Percentiles rank a stretch among this genome's conserved stretches.
Evolutionary conservation across 2,113 vertebrate species (phyloP).

Genomic region (Aspidoscelis tigris): DNA sequence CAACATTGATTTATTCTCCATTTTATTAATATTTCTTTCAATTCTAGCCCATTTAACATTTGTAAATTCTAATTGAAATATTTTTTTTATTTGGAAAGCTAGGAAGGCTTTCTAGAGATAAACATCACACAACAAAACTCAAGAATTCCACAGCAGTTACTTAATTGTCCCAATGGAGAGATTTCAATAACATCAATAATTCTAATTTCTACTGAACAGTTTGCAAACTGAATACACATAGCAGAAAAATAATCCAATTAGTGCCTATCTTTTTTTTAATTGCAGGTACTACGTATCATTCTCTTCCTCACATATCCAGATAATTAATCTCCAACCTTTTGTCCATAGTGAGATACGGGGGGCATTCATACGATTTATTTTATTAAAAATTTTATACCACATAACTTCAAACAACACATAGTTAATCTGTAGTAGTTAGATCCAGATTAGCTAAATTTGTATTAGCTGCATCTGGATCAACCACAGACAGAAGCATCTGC

Average conservation of each 20-base stretch:
- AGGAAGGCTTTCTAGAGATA: constrained; percentile 23
- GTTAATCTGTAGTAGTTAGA: no score
- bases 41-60: no score
- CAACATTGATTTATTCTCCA: no score
- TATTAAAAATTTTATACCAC: no score
- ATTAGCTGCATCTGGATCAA: no score
- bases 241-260: constrained; percentile 38
- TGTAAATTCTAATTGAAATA: no score
- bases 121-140: constrained; percentile 27
- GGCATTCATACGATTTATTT: neutral
- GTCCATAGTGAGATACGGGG: constrained; percentile 22
- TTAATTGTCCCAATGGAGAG: constrained; percentile 44
- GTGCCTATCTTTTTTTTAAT: constrained; percentile 24
- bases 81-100: no score
- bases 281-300: constrained; percentile 46
- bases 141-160: constrained; percentile 55
- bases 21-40: no score
- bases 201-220: neutral
- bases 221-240: neutral
- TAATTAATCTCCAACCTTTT: constrained; percentile 20
- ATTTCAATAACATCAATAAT: constrained; percentile 23
- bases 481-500: no score
- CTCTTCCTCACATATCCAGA: constrained; percentile 34
- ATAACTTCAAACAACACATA: no score
- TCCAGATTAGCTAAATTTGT: no score